A percentile compares a stretch with the other conserved stretches of the same genome.
Conservation (phyloP, 2,888 invertebrate species). For the Drosophila borborema region DNA sequence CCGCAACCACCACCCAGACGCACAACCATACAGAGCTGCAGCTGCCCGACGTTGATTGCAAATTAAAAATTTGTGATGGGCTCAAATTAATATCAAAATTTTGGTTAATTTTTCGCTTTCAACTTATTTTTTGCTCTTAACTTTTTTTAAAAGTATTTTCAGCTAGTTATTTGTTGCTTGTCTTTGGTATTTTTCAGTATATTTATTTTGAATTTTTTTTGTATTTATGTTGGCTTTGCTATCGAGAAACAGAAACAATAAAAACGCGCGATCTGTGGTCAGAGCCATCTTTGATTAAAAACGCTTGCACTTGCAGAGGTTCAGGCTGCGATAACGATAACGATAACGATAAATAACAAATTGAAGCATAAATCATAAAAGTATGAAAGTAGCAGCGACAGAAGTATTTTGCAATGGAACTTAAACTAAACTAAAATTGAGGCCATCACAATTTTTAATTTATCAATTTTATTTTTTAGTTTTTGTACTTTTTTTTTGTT, state of each 20-base stretch:
- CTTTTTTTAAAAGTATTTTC: background rate
- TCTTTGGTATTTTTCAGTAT: conserved; percentile 26
- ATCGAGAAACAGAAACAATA: conserved; percentile 72
- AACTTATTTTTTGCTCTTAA: background rate
- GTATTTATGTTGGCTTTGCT: conserved; percentile 35
- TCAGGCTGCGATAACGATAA: conserved; percentile 40
- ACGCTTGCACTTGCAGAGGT: conserved; percentile 82
- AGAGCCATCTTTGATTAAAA: conserved; percentile 84
- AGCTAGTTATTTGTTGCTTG: conserved; percentile 36
- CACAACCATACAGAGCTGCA: conserved; percentile 40
- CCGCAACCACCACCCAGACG: background rate
- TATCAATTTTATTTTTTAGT: conserved; percentile 54
- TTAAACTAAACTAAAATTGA: conserved; percentile 78
- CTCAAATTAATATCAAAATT: conserved; percentile 69
- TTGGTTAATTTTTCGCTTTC: conserved; percentile 10
- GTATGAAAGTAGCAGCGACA: conserved; percentile 56
- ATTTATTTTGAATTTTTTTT: background rate
- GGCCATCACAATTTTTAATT: conserved; percentile 83
- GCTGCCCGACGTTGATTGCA: conserved; percentile 49
- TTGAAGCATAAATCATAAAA: conserved; percentile 31
- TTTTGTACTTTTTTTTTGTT: conserved; percentile 23
- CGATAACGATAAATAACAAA: conserved; percentile 27
- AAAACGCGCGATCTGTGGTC: conserved; percentile 53
- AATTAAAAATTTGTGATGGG: conserved; percentile 85
- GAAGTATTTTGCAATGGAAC: conserved; percentile 57